Conservation (phyloP, 2,888 invertebrate genomes). For the Drosophila sordidula region DNA sequence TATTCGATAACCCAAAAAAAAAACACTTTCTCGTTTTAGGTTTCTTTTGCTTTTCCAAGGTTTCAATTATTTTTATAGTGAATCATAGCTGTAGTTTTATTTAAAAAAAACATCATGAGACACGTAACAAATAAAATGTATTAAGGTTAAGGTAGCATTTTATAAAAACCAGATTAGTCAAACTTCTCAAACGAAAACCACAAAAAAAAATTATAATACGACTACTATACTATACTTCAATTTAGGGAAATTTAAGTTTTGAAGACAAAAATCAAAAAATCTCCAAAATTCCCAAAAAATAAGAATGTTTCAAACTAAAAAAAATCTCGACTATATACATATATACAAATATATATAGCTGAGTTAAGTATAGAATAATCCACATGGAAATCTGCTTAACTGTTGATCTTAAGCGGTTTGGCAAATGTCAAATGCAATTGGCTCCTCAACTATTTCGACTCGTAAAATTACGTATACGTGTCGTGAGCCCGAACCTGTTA, state of each 20-base stretch:
- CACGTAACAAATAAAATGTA: no score
- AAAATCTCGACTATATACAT: neutral
- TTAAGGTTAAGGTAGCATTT: neutral
- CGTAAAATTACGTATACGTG: slow-evolving; percentile 57
- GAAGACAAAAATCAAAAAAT: no score
- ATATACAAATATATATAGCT: neutral
- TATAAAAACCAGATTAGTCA: neutral
- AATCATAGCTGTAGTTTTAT: neutral
- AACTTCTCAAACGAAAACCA: no score
- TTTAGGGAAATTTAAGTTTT: no score
- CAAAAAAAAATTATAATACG: no score
- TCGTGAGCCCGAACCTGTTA: slow-evolving; percentile 54
- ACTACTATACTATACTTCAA: no score
- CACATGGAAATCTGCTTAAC: neutral
- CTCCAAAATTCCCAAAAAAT: neutral
- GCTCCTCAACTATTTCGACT: slow-evolving; percentile 32
- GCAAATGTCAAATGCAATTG: slow-evolving; percentile 47
- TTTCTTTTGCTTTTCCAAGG: neutral
- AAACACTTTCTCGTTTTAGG: neutral
- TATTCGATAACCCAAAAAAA: no score
- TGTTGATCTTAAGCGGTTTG: slow-evolving; percentile 14
- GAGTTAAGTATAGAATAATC: neutral
- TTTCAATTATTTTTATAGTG: neutral
- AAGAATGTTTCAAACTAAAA: neutral
- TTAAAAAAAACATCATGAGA: neutral